Conservation (phyloP, 2,888 invertebrate genomes). For the Cabera pusaria region DNA sequence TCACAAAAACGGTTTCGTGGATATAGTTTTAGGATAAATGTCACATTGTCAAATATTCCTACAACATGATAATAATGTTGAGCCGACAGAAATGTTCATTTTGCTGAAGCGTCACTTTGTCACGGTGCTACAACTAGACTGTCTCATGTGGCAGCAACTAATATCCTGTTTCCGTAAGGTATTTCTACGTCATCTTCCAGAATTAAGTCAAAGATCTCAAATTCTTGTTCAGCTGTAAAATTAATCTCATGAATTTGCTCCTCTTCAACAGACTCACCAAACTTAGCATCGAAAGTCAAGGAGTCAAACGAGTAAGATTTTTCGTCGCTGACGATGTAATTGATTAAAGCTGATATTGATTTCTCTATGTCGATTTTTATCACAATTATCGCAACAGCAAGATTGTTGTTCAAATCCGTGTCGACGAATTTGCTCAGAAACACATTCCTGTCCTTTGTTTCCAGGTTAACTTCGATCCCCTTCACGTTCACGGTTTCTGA, state of each 20-base stretch:
- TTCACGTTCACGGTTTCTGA: conserved; percentile 4
- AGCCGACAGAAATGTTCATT: no score
- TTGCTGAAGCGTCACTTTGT: no score
- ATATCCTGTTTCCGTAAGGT: no score
- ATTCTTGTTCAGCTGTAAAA: conserved; percentile 44
- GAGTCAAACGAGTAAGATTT: conserved; percentile 49
- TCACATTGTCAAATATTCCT: no score
- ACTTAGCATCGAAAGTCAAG: conserved; percentile 41
- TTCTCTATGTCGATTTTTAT: conserved; percentile 42
- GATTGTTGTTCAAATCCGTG: conserved; percentile 38
- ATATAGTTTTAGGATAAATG: no score
- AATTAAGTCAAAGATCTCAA: conserved; percentile 52
- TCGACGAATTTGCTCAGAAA: conserved; percentile 35
- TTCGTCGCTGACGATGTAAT: conserved; percentile 44
- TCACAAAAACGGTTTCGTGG: no score
- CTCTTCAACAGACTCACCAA: conserved; percentile 30
- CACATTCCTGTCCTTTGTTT: conserved; percentile 35
- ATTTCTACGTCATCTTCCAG: conserved; percentile 47
- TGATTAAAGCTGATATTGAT: conserved; percentile 45
- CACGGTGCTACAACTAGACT: no score
- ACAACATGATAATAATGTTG: no score
- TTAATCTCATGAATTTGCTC: conserved; percentile 38
- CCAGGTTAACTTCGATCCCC: conserved; percentile 22
- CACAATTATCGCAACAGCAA: conserved; percentile 16
- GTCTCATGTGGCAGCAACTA: no score